phyloP scores from a whole-genome alignment of 1,140 invertebrate genomes.

The Drosophila punjabiensis region DNA sequence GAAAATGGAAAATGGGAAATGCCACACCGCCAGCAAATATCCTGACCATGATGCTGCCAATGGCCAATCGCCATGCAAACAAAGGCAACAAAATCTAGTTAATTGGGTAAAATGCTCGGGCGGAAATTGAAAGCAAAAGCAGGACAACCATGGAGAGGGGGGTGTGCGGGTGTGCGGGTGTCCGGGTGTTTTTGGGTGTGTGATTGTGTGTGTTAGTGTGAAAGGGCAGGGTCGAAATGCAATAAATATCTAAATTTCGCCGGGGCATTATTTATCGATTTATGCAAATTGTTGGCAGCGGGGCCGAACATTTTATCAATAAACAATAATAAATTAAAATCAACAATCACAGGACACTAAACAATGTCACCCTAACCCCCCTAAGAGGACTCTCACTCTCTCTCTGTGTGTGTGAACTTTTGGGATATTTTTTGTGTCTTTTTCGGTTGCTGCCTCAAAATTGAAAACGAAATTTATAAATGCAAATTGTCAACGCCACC shows the following conservation, averaged over 20 bases:
- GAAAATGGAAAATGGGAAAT: conserved; percentile 17
- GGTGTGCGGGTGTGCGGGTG: background rate
- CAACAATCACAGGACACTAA: conserved; percentile 58
- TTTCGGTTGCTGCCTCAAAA: conserved; percentile 30
- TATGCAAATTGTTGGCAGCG: conserved; percentile 66
- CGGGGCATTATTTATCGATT: conserved; percentile 78
- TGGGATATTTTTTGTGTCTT: background rate
- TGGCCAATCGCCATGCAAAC: conserved; percentile 39
- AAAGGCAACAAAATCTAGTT: conserved; percentile 78
- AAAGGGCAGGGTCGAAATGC: conserved; percentile 47
- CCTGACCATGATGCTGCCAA: conserved; percentile 14
- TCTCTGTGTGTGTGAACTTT: background rate
- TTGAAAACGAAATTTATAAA: conserved; percentile 78
- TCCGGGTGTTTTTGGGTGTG: background rate
- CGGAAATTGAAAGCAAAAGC: conserved; percentile 79
- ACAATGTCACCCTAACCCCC: conserved; percentile 7
- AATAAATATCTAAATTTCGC: conserved; percentile 76
- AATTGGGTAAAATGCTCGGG: conserved; percentile 76
- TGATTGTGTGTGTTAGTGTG: background rate
- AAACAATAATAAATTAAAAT: conserved; percentile 83
- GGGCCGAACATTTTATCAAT: conserved; percentile 72
- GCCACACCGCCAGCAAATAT: conserved; percentile 8
- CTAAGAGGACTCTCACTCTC: too few relatives aligned
- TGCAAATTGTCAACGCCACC: conserved; percentile 68
- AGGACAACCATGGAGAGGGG: background rate